Evolutionary conservation across 2,113 vertebrate genomes (phyloP).

Genomic region (Madoqua kirkii): DNA sequence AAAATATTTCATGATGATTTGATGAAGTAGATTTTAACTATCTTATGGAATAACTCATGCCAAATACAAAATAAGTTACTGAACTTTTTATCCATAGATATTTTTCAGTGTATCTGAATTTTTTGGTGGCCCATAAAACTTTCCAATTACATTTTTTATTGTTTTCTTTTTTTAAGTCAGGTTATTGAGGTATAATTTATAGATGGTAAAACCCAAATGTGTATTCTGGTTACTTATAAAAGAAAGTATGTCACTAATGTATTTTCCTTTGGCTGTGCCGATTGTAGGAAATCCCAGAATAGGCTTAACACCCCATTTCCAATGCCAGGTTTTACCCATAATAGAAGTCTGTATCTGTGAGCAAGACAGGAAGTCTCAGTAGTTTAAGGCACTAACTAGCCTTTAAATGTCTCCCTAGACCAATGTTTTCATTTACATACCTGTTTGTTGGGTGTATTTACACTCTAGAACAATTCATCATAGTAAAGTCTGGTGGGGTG

Average conservation of each 20-base stretch:
- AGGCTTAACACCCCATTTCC: neutral
- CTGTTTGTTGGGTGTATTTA: neutral
- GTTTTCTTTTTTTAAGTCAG: neutral
- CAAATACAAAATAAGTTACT: neutral
- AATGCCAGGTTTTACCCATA: neutral
- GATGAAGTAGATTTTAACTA: neutral
- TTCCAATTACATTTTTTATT: neutral
- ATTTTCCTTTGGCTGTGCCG: neutral
- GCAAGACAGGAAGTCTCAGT: neutral
- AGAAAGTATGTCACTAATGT: neutral
- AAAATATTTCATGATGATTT: neutral
- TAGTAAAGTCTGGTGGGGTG: neutral
- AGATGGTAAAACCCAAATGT: neutral
- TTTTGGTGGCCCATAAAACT: neutral
- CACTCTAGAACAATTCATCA: neutral
- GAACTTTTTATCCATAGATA: neutral
- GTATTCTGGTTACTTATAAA: neutral
- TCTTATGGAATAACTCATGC: neutral
- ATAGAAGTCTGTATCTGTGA: neutral
- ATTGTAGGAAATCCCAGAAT: neutral
- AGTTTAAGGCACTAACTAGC: neutral
- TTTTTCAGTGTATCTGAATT: slow-evolving; percentile 11
- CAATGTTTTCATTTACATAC: neutral
- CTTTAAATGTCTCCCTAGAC: neutral
- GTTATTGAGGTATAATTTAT: neutral